Percentiles rank a stretch among this genome's conserved stretches.
Conservation (phyloP, 2,113 vertebrate genomes). For the Theropithecus gelada region DNA sequence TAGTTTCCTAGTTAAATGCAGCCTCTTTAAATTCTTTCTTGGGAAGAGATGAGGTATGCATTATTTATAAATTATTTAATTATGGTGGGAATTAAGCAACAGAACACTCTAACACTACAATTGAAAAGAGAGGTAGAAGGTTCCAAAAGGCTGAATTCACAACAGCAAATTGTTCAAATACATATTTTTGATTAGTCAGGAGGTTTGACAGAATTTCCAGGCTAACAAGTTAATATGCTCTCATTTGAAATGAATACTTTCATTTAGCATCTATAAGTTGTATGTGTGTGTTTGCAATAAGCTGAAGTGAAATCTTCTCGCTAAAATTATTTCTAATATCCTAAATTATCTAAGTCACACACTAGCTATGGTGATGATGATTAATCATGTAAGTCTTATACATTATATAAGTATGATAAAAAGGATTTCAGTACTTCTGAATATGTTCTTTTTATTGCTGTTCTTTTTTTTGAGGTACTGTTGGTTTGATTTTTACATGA, state of each 20-base stretch:
- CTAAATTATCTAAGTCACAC: not conserved
- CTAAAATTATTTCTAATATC: slow-evolving; percentile 43
- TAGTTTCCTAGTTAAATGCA: slow-evolving; percentile 44
- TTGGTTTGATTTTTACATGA: not conserved
- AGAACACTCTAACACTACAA: slow-evolving; percentile 19
- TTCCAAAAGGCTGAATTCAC: slow-evolving; percentile 49
- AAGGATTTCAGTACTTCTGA: not conserved
- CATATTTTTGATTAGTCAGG: slow-evolving; percentile 24
- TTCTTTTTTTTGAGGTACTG: not conserved
- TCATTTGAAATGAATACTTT: slow-evolving; percentile 13
- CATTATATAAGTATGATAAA: not conserved
- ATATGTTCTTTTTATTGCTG: not conserved
- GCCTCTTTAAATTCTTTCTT: slow-evolving; percentile 48
- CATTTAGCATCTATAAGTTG: not conserved
- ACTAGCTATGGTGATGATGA: not conserved
- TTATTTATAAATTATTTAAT: slow-evolving; percentile 75
- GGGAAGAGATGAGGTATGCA: slow-evolving; percentile 49
- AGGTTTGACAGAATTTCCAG: slow-evolving; percentile 25
- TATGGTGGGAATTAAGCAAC: slow-evolving; percentile 52
- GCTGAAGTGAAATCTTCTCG: not conserved
- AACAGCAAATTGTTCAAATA: slow-evolving; percentile 28
- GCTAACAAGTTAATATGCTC: not conserved
- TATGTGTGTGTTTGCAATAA: not conserved
- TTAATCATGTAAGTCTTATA: slow-evolving; percentile 1
- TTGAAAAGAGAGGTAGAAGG: slow-evolving; percentile 12